Conservation (phyloP, 2,113 vertebrate genomes). For the Actenoides hombroni region DNA sequence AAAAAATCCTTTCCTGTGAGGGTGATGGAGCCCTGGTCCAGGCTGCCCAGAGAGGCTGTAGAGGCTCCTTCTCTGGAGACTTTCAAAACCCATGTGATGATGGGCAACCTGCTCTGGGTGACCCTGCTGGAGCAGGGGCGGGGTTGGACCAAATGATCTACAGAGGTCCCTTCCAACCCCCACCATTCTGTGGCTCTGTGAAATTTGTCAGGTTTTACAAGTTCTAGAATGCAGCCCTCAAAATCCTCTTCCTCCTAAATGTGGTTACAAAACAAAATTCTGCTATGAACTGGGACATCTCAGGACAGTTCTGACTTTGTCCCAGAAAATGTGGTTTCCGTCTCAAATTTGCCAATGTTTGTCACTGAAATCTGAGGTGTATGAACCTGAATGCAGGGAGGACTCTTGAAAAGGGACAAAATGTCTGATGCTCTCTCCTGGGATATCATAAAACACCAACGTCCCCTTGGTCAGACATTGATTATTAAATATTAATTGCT, state of each 20-base stretch:
- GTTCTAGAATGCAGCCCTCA: background rate
- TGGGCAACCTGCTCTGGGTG: background rate
- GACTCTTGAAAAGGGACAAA: background rate
- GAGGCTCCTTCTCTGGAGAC: too few species aligned
- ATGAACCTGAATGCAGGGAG: background rate
- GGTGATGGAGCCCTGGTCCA: too few species aligned
- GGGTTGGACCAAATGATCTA: background rate
- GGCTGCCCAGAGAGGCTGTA: too few species aligned
- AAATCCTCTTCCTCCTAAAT: background rate
- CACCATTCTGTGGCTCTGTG: background rate
- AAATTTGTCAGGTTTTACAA: background rate
- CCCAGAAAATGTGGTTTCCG: fast-evolving
- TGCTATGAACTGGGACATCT: background rate
- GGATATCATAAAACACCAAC: fast-evolving
- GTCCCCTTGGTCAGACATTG: background rate
- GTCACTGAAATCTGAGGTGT: background rate
- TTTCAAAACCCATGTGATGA: too few species aligned
- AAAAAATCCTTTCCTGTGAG: background rate
- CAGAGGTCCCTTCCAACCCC: background rate
- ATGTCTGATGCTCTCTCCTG: background rate
- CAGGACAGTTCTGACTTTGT: background rate
- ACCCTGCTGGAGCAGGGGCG: background rate
- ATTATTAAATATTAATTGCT: background rate
- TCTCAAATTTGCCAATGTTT: background rate
- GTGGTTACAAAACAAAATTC: background rate